Conservation (phyloP, 2,113 vertebrate species). For the Embiotoca jacksoni region DNA sequence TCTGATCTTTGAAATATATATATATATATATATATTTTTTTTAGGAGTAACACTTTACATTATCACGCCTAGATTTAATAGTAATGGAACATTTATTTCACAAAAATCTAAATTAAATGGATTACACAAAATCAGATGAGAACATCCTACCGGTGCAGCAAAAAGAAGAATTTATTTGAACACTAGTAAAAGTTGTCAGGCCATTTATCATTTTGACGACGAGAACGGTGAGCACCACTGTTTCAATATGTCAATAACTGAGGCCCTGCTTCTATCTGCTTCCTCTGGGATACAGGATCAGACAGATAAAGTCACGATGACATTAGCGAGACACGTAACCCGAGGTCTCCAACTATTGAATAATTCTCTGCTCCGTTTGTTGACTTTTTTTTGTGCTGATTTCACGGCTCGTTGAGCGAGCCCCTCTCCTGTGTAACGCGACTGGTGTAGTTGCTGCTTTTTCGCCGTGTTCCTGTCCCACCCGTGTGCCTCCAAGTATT, state of each 20-base stretch:
- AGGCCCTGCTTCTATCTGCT: slow-evolving; percentile 6
- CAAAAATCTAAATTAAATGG: background rate
- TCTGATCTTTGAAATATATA: background rate
- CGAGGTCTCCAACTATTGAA: slow-evolving; percentile 55
- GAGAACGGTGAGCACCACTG: slow-evolving; percentile 11
- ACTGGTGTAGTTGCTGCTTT: slow-evolving; percentile 61
- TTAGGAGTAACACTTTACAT: background rate
- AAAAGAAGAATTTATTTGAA: slow-evolving; percentile 7
- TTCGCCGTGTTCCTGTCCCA: slow-evolving; percentile 41
- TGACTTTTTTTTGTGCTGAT: slow-evolving; percentile 64
- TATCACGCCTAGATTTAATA: background rate
- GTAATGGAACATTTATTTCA: background rate
- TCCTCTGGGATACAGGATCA: slow-evolving; percentile 48
- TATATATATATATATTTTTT: too few relatives aligned
- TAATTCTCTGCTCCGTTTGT: slow-evolving; percentile 67
- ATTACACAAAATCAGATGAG: background rate
- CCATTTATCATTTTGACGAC: slow-evolving; percentile 5
- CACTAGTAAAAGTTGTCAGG: background rate
- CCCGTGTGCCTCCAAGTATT: slow-evolving; percentile 39
- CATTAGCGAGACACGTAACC: slow-evolving; percentile 56
- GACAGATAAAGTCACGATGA: slow-evolving; percentile 53
- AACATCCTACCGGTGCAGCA: background rate
- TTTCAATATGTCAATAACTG: slow-evolving; percentile 29
- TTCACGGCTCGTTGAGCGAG: slow-evolving; percentile 68
- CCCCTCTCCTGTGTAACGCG: slow-evolving; percentile 66